phyloP scores from a whole-genome alignment of 2,888 invertebrate genomes.

The Geotrupes spiniger region DNA sequence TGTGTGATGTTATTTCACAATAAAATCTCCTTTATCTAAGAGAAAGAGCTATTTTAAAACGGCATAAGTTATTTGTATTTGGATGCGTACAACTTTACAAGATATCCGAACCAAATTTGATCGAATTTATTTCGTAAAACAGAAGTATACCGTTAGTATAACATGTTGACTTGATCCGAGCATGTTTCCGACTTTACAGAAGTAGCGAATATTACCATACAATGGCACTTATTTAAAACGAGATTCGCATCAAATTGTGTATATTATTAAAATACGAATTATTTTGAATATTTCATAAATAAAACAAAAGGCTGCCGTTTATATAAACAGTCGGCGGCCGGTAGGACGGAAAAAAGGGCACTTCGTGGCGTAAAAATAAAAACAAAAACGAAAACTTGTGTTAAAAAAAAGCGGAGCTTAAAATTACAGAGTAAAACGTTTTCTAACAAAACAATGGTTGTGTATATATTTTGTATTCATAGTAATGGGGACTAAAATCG shows the following conservation, averaged over 20 bases:
- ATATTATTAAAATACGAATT: conserved; percentile 42
- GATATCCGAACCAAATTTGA: conserved; percentile 22
- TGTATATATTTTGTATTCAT: too few relatives aligned
- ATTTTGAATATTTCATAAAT: conserved; percentile 43
- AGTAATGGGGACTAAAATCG: too few relatives aligned
- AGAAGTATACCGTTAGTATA: conserved; percentile 28
- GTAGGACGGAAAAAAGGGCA: too few relatives aligned
- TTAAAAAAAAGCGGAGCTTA: too few relatives aligned
- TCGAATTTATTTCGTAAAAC: conserved; percentile 18
- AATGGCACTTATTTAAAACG: conserved; percentile 39
- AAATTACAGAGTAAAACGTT: too few relatives aligned
- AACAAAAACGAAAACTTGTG: too few relatives aligned
- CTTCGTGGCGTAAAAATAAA: too few relatives aligned
- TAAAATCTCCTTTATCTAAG: too few relatives aligned
- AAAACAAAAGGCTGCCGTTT: conserved; percentile 30
- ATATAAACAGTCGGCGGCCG: too few relatives aligned
- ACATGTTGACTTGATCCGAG: conserved; percentile 30
- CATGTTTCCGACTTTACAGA: conserved; percentile 34
- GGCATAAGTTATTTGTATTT: conserved; percentile 23
- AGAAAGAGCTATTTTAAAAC: neutral
- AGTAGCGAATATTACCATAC: conserved; percentile 36
- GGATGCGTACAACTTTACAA: conserved; percentile 22
- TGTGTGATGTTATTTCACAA: too few relatives aligned
- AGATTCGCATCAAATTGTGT: conserved; percentile 42
- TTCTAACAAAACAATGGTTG: too few relatives aligned